phyloP scores from a whole-genome alignment of 2,113 vertebrate species.

The Rutilus rutilus region DNA sequence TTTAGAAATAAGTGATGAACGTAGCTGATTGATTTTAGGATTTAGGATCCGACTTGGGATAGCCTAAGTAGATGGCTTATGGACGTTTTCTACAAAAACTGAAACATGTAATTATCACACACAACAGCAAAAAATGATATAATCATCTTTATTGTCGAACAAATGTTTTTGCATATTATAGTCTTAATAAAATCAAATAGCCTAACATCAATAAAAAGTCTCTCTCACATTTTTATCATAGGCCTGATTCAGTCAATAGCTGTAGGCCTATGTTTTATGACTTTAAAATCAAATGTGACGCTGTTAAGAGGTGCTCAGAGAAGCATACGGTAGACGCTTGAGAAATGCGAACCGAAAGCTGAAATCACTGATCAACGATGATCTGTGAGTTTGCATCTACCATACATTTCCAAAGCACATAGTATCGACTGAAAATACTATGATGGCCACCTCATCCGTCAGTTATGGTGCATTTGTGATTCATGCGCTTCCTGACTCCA shows the following conservation, averaged over 20 bases:
- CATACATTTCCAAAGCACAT: neutral
- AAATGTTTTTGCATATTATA: too few species aligned
- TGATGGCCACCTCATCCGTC: too few species aligned
- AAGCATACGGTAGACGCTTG: neutral
- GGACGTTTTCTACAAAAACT: too few species aligned
- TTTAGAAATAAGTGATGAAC: too few species aligned
- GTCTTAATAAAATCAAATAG: too few species aligned
- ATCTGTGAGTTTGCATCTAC: neutral
- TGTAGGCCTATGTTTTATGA: neutral
- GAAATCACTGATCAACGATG: neutral
- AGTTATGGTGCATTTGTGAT: neutral
- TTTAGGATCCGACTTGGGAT: too few species aligned
- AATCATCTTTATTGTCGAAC: too few species aligned
- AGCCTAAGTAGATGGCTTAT: too few species aligned
- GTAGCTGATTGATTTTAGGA: too few species aligned
- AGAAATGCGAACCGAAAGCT: neutral
- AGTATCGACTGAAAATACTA: neutral
- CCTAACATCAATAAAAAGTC: neutral
- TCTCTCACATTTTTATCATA: neutral
- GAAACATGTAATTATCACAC: too few species aligned
- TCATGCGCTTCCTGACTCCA: neutral
- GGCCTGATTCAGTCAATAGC: neutral
- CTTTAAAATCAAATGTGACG: neutral
- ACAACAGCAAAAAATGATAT: too few species aligned
- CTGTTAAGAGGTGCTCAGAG: neutral